Percentiles rank a stretch among this genome's conserved stretches.
These are phyloP conservation scores for Rana temporaria DNA, from an alignment of 2,113 vertebrate species.

Conservation along the genomic window DNA sequence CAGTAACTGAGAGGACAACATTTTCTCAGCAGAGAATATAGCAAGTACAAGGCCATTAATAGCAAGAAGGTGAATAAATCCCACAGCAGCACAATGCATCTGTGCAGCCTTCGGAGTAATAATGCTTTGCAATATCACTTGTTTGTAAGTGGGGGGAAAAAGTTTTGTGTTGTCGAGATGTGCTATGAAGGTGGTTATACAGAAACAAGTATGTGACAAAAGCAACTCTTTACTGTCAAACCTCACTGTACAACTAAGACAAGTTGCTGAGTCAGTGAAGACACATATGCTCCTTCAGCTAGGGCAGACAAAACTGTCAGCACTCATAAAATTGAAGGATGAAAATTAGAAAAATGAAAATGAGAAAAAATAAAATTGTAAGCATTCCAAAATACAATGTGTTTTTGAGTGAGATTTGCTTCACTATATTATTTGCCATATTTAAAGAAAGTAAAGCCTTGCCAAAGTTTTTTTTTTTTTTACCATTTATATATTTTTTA, in stretches of 20 bases:
- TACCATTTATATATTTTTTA: too few species aligned
- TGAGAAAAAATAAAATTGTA: too few species aligned
- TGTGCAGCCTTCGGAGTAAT: constrained; percentile 1
- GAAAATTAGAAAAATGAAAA: too few species aligned
- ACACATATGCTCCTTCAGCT: neutral
- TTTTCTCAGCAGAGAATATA: neutral
- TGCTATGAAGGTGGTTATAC: neutral
- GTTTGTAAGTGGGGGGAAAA: neutral
- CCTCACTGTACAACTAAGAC: neutral
- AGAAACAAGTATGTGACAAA: neutral
- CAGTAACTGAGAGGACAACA: constrained; percentile 4
- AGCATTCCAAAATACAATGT: too few species aligned
- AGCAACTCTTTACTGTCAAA: neutral
- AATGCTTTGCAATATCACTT: neutral
- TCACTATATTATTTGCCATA: too few species aligned
- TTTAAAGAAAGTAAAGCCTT: too few species aligned
- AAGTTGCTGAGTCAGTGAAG: neutral
- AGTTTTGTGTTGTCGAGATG: neutral
- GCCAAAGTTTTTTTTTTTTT: too few species aligned
- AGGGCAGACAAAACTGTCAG: neutral
- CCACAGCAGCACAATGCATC: neutral
- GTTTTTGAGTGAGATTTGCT: too few species aligned
- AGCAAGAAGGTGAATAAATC: neutral
- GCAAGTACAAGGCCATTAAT: neutral
- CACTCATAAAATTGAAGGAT: neutral